Percentiles rank a stretch among this genome's conserved stretches.
These are phyloP conservation scores for Eretmocerus hayati DNA, from an alignment of 2,888 invertebrate species.

Conservation along the genomic window DNA sequence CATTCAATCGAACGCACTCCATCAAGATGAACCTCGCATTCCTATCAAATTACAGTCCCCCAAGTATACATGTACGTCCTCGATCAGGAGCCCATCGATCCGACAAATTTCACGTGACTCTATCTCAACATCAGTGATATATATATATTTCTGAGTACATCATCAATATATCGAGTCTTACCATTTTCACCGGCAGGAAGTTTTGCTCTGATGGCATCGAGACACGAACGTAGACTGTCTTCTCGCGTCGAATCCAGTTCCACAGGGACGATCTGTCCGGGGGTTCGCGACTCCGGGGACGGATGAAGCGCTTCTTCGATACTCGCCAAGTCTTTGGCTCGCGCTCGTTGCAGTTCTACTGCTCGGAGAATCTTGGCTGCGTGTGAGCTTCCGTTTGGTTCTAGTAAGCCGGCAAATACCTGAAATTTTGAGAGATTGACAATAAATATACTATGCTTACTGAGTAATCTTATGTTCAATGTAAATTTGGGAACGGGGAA, in stretches of 20 bases:
- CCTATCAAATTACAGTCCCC: too few relatives aligned
- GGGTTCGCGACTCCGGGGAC: slow-evolving; percentile 44
- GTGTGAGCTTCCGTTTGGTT: slow-evolving; percentile 51
- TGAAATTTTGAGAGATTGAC: slow-evolving; percentile 12
- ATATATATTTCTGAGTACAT: too few relatives aligned
- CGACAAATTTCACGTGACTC: too few relatives aligned
- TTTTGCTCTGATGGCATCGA: slow-evolving; percentile 70
- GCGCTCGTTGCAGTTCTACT: slow-evolving; percentile 54
- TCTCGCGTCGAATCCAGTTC: slow-evolving; percentile 72
- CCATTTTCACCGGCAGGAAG: slow-evolving; percentile 78
- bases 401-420: slow-evolving; percentile 68
- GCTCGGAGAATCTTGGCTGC: slow-evolving; percentile 56
- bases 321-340: slow-evolving; percentile 44
- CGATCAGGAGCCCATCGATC: too few relatives aligned
- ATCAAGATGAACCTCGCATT: too few relatives aligned
- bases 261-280: slow-evolving; percentile 58
- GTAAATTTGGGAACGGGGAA: too few relatives aligned
- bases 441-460: too few relatives aligned
- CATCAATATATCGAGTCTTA: too few relatives aligned
- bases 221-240: slow-evolving; percentile 72
- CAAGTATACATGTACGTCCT: too few relatives aligned
- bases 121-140: too few relatives aligned
- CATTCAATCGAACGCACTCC: too few relatives aligned
- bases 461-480: too few relatives aligned
- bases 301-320: slow-evolving; percentile 46